Evolutionary conservation across 2,888 invertebrate species (phyloP).

Genomic region (Caradrina kadenii): DNA sequence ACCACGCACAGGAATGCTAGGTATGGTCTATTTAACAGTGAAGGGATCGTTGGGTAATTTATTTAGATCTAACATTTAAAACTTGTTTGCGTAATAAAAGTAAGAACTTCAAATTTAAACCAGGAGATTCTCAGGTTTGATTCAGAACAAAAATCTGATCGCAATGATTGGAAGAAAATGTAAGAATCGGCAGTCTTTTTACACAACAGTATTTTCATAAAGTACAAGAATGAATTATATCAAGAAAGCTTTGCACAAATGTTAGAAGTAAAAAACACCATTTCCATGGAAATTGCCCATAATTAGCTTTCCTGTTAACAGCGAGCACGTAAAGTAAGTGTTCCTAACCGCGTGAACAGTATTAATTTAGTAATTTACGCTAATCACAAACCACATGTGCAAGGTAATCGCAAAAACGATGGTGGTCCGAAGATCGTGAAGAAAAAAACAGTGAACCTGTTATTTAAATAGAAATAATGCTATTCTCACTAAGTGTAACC

Average conservation of each 20-base stretch:
- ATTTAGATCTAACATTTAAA: no score
- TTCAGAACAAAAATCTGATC: no score
- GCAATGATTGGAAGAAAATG: no score
- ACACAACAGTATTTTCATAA: no score
- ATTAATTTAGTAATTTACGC: slow-evolving; percentile 68
- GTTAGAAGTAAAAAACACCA: not conserved
- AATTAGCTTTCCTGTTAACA: slow-evolving; percentile 22
- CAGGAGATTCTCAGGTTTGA: no score
- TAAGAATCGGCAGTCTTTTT: no score
- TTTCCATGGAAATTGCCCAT: slow-evolving; percentile 2
- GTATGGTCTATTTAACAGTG: no score
- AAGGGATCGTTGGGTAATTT: no score
- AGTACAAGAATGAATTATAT: no score
- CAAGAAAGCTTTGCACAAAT: not conserved
- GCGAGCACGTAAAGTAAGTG: slow-evolving; percentile 24
- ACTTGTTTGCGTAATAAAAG: no score
- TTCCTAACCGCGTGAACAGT: slow-evolving; percentile 7
- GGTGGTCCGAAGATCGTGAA: slow-evolving; percentile 66
- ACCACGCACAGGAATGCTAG: no score
- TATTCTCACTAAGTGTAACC: slow-evolving; percentile 32
- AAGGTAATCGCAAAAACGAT: slow-evolving; percentile 53
- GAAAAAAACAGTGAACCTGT: slow-evolving; percentile 62
- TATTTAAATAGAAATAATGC: slow-evolving; percentile 54
- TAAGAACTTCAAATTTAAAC: no score
- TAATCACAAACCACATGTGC: slow-evolving; percentile 64